Base-by-base conservation (phyloP, 2,797 vertebrate genomes). In the Thalassophryne amazonica region DNA sequence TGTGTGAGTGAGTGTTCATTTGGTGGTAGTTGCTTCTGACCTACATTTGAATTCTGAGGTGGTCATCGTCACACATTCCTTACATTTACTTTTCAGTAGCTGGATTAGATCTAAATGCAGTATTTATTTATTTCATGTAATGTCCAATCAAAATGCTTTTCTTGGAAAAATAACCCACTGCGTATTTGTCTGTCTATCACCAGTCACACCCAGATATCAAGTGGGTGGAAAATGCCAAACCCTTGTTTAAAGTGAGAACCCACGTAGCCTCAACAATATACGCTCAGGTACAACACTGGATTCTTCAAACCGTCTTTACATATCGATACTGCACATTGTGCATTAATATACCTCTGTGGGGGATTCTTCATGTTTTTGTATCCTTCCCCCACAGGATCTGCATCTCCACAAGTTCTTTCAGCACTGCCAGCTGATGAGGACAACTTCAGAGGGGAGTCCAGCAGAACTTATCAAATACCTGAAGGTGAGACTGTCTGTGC, bases 371-470 rank as follows among this genome's bases (percentile, higher is more conserved):
- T 29, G 1, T 56, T 19, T 2, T 1, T 49, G 6, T 3, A 0
- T 39, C 31, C 58, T 60, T 21, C 15, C 17, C 54, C 48, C 69
- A 8, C 71, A 99, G 96, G 97, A 99, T 80, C 88, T 95, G 59
- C 94, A 99, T 48, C 91, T 99, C 27, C 90, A 99, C 69, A 97
- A 95, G 52, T 99, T 99, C 87, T 98, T 96, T 89, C 93, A 94
- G 58, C 91, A 95, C 76, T 98, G 94, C 83, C 94, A 98, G 75
- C 80, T 90, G 77, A 92, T 93, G 78, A 92, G 86, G 67, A 86
- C 83, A 0, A 87, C 91, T n/a, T 86, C 93, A 0, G 93, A 94
- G 65, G 93, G 88, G 29, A 92, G 86, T 76, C 89, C 89, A 9
- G 92, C 93, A 38, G 95, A 98, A 22, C 94, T 99, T 2, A 81